These are phyloP conservation scores for Cheumatopsyche charites DNA, from an alignment of 1,140 invertebrate genomes.

Conservation along the genomic window DNA sequence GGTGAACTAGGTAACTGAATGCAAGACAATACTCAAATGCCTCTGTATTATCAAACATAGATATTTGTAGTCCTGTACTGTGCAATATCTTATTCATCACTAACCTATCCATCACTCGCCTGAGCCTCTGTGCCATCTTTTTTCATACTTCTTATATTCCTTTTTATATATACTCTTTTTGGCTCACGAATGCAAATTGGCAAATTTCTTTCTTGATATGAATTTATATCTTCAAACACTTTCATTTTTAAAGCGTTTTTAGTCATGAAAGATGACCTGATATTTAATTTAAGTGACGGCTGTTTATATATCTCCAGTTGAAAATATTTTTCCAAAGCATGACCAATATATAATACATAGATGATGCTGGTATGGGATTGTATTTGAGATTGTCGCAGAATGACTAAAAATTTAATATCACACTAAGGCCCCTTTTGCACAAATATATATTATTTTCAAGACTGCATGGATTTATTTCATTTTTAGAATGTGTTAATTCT, in stretches of 20 bases:
- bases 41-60: conserved; percentile 46
- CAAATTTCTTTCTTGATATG: conserved; percentile 27
- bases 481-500: conserved; percentile 48
- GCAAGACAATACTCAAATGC: conserved; percentile 49
- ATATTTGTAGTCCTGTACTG: conserved; percentile 49
- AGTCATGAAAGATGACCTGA: conserved; percentile 39
- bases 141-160: conserved; percentile 47
- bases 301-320: conserved; percentile 35
- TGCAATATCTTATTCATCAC: conserved; percentile 49
- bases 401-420: conserved; percentile 46
- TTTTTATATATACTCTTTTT: conserved; percentile 44
- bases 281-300: conserved; percentile 29
- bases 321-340: conserved; percentile 40
- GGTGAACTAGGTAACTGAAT: conserved; percentile 74
- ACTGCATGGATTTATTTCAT: conserved; percentile 48
- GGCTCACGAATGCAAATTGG: conserved; percentile 46
- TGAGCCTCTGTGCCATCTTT: conserved; percentile 48
- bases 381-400: conserved; percentile 48
- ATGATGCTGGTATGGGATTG: conserved; percentile 46
- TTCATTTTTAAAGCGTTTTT: conserved; percentile 34
- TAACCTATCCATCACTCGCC: conserved; percentile 48
- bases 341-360: conserved; percentile 48
- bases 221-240: conserved; percentile 25
- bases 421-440: conserved; percentile 47
- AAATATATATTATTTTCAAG: conserved; percentile 42